These are phyloP conservation scores for Crenichthys baileyi DNA, from an alignment of 2,797 vertebrate species.

Conservation along the genomic window DNA sequence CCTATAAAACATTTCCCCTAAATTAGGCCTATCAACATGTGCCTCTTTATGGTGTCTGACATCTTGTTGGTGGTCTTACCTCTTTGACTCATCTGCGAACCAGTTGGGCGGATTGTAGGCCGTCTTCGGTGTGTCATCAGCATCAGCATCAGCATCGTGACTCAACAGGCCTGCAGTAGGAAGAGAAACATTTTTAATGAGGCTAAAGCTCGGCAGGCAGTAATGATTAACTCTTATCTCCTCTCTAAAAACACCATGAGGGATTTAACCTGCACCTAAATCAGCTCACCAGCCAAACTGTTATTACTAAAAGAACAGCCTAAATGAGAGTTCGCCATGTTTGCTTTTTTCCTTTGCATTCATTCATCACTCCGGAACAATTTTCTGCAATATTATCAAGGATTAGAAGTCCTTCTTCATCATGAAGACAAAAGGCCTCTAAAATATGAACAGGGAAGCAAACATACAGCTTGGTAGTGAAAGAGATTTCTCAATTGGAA, in stretches of 20 bases:
- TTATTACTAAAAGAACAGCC: neutral
- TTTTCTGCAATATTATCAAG: neutral
- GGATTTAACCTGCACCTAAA: constrained; percentile 4
- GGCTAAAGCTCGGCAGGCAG: constrained; percentile 5
- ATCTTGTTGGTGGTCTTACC: constrained; percentile 56
- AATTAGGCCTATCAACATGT: neutral
- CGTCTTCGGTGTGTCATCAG: constrained; percentile 17
- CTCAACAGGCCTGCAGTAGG: constrained; percentile 78
- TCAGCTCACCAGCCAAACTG: constrained; percentile 20
- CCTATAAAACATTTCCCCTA: neutral
- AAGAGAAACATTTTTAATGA: neutral
- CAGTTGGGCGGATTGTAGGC: constrained; percentile 65
- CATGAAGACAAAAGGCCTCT: neutral
- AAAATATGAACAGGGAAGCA: neutral
- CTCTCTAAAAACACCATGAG: constrained; percentile 14
- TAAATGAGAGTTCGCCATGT: constrained; percentile 8
- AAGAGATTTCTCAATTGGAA: neutral
- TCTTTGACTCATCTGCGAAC: constrained; percentile 63
- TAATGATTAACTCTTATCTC: constrained; percentile 5
- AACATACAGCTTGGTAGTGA: neutral
- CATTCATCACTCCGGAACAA: neutral
- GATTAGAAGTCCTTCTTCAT: constrained; percentile 5
- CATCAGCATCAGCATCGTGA: constrained; percentile 61
- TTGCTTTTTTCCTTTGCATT: neutral
- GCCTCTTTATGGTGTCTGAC: neutral